A percentile compares a stretch with the other conserved stretches of the same genome.
phyloP scores from a whole-genome alignment of 92 coral and sea anemone species.

The Bergia sp. region DNA sequence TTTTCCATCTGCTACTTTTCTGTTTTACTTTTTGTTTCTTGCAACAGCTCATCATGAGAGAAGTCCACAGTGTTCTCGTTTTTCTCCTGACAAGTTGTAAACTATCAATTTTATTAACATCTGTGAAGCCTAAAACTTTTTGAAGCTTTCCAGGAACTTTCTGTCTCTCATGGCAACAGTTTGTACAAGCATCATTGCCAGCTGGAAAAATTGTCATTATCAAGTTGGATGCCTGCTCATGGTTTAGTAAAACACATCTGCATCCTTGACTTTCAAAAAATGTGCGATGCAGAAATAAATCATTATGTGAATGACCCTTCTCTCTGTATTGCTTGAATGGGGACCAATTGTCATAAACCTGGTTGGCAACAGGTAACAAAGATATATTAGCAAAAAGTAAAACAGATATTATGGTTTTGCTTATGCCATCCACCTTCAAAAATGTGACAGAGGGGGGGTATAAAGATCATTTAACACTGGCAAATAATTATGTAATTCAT shows the following conservation, averaged over 20 bases:
- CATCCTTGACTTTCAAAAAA: background rate
- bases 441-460: too few species aligned
- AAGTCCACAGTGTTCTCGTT: conserved; percentile 18
- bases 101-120: background rate
- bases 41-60: background rate
- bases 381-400: too few species aligned
- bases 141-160: background rate
- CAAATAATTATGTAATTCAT: too few species aligned
- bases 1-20: conserved; percentile 18
- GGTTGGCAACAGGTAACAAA: background rate
- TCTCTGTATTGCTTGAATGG: conserved; percentile 69
- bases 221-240: background rate
- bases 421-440: conserved; percentile 10
- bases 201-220: conserved; percentile 3
- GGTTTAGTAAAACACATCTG: background rate
- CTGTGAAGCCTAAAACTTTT: background rate
- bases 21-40: conserved; percentile 15
- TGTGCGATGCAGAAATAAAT: conserved; percentile 12
- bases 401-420: background rate
- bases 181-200: background rate
- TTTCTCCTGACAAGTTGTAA: background rate
- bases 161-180: conserved; percentile 19
- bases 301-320: background rate
- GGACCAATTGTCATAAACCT: conserved; percentile 66
- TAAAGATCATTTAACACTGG: too few species aligned